Evolutionary conservation across 2,797 vertebrate species (phyloP), one percentile per base, ranked within the genome.

Genomic region (Chelon labrosus): DNA sequence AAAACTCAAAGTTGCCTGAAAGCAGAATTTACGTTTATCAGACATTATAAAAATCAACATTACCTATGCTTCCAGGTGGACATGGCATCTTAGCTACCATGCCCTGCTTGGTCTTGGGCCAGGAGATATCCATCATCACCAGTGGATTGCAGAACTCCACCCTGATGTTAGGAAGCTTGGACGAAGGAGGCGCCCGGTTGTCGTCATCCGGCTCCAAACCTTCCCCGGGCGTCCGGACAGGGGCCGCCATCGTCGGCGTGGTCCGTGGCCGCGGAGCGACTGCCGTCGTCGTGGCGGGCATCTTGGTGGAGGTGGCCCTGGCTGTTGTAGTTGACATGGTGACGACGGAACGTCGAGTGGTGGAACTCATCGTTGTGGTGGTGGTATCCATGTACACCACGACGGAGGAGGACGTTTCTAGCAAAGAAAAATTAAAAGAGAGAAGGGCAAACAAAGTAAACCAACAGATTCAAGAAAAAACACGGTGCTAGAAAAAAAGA

Each of bases 41-140:
- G 27, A 27, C 31, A 31, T 5, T 3, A 31, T 7, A 50, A 22
- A 50, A 22, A 22, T 20, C 25, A 14, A 54, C 52, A 35, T 17
- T 55, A 99, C 98, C 98, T 85, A 97, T 95, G 0, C 96, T 97
- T 65, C 97, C 97, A 16, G 96, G 71, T 0, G 98, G 98, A 81
- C 98, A 99, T 0, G 96, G 95, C 84, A 96, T 96, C 84, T 95
- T 96, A 0, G 96, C 94, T 61, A 95, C 68, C 64, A 95, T 89
- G 1, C 97, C 97, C 88, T 97, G 97, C 14, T 94, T 95, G 0
- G 97, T 99, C 73, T 95, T 97, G 20, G 97, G 97, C 98, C 98
- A 99, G 87, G 94, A 87, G 50, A 99, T 94, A 35, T 97, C 96
- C 0, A 96, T 94, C 75, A 96, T 96, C 75, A 97, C 94, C 82